A percentile compares a stretch with the other conserved stretches of the same genome.
These are phyloP conservation scores for Magallana angulata DNA, from an alignment of 1,140 invertebrate species.

Conservation along the genomic window DNA sequence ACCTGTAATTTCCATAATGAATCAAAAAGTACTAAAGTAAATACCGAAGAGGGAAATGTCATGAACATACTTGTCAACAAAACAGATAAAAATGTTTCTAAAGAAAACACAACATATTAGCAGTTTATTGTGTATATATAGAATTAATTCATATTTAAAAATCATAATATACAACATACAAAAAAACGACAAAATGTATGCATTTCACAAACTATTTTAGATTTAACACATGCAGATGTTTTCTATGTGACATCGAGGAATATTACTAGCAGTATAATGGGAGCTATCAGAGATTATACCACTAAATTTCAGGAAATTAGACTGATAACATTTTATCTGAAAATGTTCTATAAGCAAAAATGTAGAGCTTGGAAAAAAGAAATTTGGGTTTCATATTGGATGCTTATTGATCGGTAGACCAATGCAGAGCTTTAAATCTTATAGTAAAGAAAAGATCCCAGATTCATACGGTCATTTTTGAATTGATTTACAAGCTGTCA, in stretches of 20 bases:
- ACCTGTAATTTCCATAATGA: slow-evolving; percentile 5
- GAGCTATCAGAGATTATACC: slow-evolving; percentile 15
- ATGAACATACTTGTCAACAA: neutral
- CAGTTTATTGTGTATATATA: too few relatives aligned
- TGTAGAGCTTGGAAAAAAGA: slow-evolving; percentile 13
- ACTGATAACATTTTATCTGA: slow-evolving; percentile 34
- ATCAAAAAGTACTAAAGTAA: neutral
- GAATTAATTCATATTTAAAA: too few relatives aligned
- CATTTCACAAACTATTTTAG: too few relatives aligned
- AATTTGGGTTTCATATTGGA: slow-evolving; percentile 19
- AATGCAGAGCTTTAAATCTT: slow-evolving; percentile 36
- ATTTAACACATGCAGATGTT: neutral
- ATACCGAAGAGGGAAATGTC: neutral
- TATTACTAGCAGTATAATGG: neutral
- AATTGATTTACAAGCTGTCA: slow-evolving; percentile 27
- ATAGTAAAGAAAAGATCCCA: slow-evolving; percentile 10
- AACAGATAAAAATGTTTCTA: too few relatives aligned
- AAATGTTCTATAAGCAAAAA: slow-evolving; percentile 19
- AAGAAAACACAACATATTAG: too few relatives aligned
- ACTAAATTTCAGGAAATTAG: slow-evolving; percentile 32
- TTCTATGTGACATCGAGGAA: neutral
- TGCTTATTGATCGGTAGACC: slow-evolving; percentile 21
- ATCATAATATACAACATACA: too few relatives aligned
- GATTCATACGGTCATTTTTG: slow-evolving; percentile 27
- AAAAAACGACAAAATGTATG: too few relatives aligned